These are phyloP conservation scores for Luscinia megarhynchos DNA, from an alignment of 2,797 vertebrate species.

Conservation along the genomic window DNA sequence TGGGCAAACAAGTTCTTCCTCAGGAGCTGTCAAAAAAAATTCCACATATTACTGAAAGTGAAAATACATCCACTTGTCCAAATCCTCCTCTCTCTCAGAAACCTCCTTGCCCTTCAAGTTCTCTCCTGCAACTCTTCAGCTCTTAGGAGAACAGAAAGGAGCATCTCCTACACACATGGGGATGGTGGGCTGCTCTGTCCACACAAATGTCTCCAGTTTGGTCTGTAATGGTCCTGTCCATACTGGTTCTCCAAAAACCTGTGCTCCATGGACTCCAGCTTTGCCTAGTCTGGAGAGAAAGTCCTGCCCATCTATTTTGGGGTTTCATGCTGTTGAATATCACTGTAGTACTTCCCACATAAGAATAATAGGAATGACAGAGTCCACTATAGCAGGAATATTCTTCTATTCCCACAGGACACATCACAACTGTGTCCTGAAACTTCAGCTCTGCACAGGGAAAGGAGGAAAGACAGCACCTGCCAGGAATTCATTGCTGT, in stretches of 20 bases:
- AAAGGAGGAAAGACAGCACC: not conserved
- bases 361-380: not conserved
- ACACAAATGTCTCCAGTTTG: not conserved
- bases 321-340: not conserved
- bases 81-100: not conserved
- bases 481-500: not conserved
- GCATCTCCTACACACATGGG: accelerated
- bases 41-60: too few species aligned
- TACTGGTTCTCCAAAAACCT: not conserved
- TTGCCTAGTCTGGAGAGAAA: not conserved
- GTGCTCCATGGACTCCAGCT: not conserved
- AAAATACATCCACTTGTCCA: not conserved
- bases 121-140: not conserved
- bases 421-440: not conserved
- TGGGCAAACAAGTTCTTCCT: not conserved
- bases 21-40: not conserved
- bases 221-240: not conserved
- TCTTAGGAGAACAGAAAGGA: not conserved
- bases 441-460: not conserved
- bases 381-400: not conserved
- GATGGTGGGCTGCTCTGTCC: not conserved
- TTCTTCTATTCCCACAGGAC: not conserved
- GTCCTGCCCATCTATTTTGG: not conserved
- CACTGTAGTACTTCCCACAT: not conserved
- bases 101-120: not conserved